Evolutionary conservation across 2,888 invertebrate species (phyloP).

Genomic region (Melanophora roralis): DNA sequence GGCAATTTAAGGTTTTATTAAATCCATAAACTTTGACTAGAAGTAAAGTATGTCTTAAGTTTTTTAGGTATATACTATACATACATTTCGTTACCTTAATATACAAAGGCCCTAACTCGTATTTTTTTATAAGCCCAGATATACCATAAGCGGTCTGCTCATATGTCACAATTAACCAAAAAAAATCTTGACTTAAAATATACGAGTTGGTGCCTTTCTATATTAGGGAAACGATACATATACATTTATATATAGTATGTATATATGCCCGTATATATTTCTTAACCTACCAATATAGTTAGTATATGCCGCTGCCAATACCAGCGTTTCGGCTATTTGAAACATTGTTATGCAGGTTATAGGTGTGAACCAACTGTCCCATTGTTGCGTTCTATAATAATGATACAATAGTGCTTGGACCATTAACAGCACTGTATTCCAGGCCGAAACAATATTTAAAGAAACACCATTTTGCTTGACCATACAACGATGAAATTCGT

Average conservation of each 20-base stretch:
- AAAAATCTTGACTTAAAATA: too few species aligned
- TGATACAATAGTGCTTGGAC: slow-evolving; percentile 80
- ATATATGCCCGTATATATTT: too few species aligned
- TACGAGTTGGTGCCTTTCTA: too few species aligned
- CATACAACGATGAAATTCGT: slow-evolving; percentile 83
- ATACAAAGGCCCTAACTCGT: too few species aligned
- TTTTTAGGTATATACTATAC: neutral
- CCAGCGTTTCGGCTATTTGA: slow-evolving; percentile 78
- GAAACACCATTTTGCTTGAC: slow-evolving; percentile 81
- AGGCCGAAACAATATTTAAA: slow-evolving; percentile 81
- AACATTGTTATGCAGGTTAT: slow-evolving; percentile 80
- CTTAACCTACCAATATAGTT: slow-evolving; percentile 80
- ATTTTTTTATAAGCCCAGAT: too few species aligned
- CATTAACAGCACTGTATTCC: slow-evolving; percentile 80
- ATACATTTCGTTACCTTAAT: too few species aligned
- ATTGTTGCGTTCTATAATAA: slow-evolving; percentile 79
- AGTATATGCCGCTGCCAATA: slow-evolving; percentile 78
- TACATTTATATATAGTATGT: too few species aligned
- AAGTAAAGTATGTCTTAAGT: neutral
- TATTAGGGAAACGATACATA: too few species aligned
- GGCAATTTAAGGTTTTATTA: slow-evolving; percentile 80
- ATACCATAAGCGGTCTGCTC: too few species aligned
- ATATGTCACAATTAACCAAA: too few species aligned
- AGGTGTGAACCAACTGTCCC: slow-evolving; percentile 77
- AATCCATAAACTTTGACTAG: slow-evolving; percentile 81